These are phyloP conservation scores for Cheilosia scutellata DNA, from an alignment of 2,888 invertebrate species.

Conservation along the genomic window DNA sequence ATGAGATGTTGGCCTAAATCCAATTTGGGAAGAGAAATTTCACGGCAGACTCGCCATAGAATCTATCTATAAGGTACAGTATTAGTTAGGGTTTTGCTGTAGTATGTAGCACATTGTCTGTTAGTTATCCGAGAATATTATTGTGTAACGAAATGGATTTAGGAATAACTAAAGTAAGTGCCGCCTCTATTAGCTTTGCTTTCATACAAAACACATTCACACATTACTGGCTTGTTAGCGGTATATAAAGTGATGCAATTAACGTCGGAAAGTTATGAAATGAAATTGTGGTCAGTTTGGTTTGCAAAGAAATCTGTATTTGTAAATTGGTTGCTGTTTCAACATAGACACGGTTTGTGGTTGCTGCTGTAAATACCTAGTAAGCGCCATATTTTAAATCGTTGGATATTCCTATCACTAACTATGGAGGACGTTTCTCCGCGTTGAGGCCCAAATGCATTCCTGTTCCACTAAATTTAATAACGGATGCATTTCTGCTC, in stretches of 20 bases:
- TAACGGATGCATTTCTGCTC: no score
- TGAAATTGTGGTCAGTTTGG: neutral
- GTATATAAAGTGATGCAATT: conserved; percentile 4
- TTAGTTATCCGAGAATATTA: neutral
- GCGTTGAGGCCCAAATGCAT: no score
- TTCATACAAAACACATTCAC: neutral
- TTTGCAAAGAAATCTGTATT: neutral
- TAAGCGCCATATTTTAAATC: no score
- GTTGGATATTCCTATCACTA: no score
- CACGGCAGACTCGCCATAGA: conserved; percentile 5
- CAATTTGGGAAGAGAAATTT: conserved; percentile 55
- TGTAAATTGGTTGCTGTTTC: no score
- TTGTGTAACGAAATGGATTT: conserved; percentile 10
- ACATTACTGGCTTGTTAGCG: neutral
- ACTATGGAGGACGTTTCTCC: no score
- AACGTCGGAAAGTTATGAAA: neutral
- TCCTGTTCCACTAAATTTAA: no score
- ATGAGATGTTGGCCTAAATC: conserved; percentile 54
- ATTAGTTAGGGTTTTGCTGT: conserved; percentile 23
- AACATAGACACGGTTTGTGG: no score
- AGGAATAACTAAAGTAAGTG: conserved; percentile 2
- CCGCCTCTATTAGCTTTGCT: neutral
- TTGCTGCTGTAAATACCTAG: no score
- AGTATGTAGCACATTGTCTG: neutral
- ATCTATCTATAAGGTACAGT: conserved; percentile 7